A percentile compares a stretch with the other conserved stretches of the same genome.
Conservation (phyloP, 2,888 invertebrate genomes). For the Eupeodes latifasciatus region DNA sequence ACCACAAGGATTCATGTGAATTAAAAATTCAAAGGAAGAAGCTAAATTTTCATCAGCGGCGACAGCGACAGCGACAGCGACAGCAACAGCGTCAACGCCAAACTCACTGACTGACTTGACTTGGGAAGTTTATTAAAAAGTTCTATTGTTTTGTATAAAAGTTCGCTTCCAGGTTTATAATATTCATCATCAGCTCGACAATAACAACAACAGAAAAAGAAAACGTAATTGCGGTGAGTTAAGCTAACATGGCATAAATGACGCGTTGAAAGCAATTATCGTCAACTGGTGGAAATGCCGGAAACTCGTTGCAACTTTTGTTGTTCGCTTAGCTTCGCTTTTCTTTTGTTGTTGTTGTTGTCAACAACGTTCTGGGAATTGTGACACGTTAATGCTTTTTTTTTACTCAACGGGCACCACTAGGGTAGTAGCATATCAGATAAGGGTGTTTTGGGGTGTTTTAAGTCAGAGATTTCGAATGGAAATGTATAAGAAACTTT, state of each 20-base stretch:
- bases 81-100: no score
- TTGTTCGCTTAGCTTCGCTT: constrained; percentile 1
- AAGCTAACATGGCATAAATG: constrained; percentile 58
- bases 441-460: constrained; percentile 6
- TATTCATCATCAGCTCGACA: background rate
- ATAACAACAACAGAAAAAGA: background rate
- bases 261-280: constrained; percentile 59
- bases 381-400: constrained; percentile 46
- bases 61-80: no score
- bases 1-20: background rate
- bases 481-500: constrained; percentile 10
- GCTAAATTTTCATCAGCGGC: background rate
- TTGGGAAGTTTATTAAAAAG: background rate
- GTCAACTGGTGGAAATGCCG: constrained; percentile 47
- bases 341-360: background rate
- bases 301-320: constrained; percentile 47
- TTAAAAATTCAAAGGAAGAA: constrained; percentile 7
- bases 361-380: constrained; percentile 42
- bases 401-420: constrained; percentile 31
- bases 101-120: background rate
- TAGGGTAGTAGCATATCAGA: constrained; percentile 6
- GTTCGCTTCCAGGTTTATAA: constrained; percentile 12
- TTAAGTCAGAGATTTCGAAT: constrained; percentile 10
- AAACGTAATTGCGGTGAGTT: constrained; percentile 53
- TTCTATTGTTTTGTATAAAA: constrained; percentile 18